Percentiles rank a stretch among this genome's conserved stretches.
Conservation (phyloP, 2,888 invertebrate species). For the Trichogramma dendrolimi region DNA sequence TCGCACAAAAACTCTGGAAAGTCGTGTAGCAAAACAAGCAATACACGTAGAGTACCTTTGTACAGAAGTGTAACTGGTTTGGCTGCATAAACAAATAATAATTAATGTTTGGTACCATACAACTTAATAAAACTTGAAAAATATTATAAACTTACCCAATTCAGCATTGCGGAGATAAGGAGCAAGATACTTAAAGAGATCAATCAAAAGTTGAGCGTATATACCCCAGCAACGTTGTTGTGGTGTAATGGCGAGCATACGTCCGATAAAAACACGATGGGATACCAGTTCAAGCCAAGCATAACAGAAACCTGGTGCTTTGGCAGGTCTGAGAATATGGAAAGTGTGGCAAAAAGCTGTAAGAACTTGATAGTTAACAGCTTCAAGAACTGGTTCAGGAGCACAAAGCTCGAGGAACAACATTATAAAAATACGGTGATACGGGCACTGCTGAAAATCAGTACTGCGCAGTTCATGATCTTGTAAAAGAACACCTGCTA, state of each 20-base stretch:
- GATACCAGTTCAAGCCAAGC: conserved; percentile 98
- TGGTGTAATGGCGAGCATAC: conserved; percentile 84
- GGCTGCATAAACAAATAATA: conserved; percentile 43
- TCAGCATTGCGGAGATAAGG: conserved; percentile 97
- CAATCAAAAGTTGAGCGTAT: conserved; percentile 93
- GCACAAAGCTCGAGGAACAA: conserved; percentile 93
- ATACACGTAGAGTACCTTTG: conserved; percentile 90
- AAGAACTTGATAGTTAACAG: conserved; percentile 89
- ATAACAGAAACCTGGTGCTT: conserved; percentile 94
- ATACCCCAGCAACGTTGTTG: conserved; percentile 96
- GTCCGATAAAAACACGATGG: conserved; percentile 91
- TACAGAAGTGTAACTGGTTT: conserved; percentile 91
- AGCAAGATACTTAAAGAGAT: conserved; percentile 92
- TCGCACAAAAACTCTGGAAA: conserved; percentile 99
- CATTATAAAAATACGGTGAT: conserved; percentile 94
- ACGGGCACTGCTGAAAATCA: conserved; percentile 95
- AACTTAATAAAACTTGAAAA: too few species aligned
- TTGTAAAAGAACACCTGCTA: conserved; percentile 90
- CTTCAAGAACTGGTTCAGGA: conserved; percentile 88
- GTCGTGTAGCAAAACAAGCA: conserved; percentile 93
- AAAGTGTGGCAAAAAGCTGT: conserved; percentile 95
- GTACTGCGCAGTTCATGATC: conserved; percentile 89
- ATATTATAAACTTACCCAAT: conserved; percentile 54
- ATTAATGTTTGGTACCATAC: not conserved
- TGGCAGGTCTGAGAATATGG: conserved; percentile 85